These are phyloP conservation scores for Micromesistius poutassou DNA, from an alignment of 2,797 vertebrate genomes.

Conservation along the genomic window DNA sequence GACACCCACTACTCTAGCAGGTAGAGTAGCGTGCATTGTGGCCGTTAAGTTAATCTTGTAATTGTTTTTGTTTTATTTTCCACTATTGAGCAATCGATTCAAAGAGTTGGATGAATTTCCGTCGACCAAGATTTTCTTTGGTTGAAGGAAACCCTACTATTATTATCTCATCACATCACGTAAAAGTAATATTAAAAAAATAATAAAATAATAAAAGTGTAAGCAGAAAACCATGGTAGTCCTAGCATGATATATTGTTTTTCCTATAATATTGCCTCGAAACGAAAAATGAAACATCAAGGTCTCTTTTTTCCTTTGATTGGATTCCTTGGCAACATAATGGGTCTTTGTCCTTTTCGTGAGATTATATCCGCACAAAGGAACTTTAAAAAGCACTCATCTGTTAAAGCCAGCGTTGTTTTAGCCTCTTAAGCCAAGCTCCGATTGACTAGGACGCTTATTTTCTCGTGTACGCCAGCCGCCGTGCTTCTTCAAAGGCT, in stretches of 20 bases:
- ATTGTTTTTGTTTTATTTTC: no score
- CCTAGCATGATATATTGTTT: neutral
- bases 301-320: neutral
- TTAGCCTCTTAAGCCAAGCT: neutral
- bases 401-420: neutral
- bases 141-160: no score
- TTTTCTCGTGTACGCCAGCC: neutral
- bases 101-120: neutral
- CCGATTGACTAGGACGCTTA: neutral
- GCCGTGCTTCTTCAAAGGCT: neutral
- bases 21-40: neutral
- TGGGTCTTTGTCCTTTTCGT: neutral
- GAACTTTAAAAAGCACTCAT: neutral
- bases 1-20: neutral
- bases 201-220: no score
- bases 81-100: no score
- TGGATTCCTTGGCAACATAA: neutral
- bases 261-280: neutral
- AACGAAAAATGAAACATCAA: neutral
- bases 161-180: neutral
- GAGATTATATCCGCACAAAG: neutral
- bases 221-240: conserved; percentile 1
- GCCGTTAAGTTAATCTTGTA: no score
- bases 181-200: neutral
- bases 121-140: neutral